Percentiles rank a stretch among this genome's conserved stretches.
Conservation (phyloP, 2,797 vertebrate genomes). For the Manis pentadactyla region DNA sequence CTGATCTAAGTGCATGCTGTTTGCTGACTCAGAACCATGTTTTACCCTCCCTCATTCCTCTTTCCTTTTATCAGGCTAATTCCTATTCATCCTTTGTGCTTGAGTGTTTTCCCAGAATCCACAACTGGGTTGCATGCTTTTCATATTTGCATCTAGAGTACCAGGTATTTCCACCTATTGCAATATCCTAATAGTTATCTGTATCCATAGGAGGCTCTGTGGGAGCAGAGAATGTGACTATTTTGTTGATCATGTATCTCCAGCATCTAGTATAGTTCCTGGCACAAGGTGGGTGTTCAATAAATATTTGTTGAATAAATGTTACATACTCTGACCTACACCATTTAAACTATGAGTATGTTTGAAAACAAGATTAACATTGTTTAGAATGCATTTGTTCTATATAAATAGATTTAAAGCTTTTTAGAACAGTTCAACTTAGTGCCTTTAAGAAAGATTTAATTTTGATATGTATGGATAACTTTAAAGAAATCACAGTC, state of each 20-base stretch:
- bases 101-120: background rate
- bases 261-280: background rate
- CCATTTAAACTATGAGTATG: background rate
- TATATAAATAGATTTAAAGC: background rate
- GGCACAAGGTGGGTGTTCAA: background rate
- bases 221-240: background rate
- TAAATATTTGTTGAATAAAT: background rate
- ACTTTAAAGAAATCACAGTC: background rate
- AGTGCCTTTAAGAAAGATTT: background rate
- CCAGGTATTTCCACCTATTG: background rate
- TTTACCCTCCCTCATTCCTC: background rate
- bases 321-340: background rate
- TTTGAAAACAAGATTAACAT: background rate
- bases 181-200: background rate
- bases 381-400: constrained; percentile 11
- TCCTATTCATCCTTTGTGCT: background rate
- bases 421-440: background rate
- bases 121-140: background rate
- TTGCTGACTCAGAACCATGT: background rate
- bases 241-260: background rate
- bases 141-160: background rate
- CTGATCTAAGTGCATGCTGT: background rate
- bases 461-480: background rate
- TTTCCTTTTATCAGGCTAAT: background rate
- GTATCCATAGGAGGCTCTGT: background rate